Percentiles rank a stretch among this genome's conserved stretches.
Conservation (phyloP, 1,140 invertebrate species). For the Hyles vespertilio region DNA sequence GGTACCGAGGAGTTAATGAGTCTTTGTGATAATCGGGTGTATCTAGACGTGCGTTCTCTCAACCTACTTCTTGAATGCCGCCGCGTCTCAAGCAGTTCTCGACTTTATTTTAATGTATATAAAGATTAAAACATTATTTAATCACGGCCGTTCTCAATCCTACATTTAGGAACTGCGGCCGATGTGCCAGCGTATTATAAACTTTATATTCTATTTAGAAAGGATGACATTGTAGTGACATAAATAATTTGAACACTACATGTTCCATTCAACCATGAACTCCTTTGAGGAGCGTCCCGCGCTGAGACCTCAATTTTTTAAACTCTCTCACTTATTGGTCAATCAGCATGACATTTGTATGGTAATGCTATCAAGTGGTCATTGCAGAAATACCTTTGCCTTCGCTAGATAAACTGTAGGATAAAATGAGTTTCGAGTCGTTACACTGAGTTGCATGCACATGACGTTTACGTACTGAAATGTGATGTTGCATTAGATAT, state of each 20-base stretch:
- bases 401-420: neutral
- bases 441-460: neutral
- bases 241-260: conserved; percentile 50
- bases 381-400: conserved; percentile 28
- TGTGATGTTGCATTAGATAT: too few species aligned
- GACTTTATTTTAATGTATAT: conserved; percentile 44
- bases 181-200: conserved; percentile 41
- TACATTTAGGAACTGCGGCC: conserved; percentile 62
- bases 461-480: neutral
- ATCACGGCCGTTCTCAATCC: conserved; percentile 54
- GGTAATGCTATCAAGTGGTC: conserved; percentile 38
- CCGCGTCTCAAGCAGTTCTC: conserved; percentile 36
- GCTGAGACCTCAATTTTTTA: conserved; percentile 73
- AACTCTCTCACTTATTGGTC: conserved; percentile 72
- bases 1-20: conserved; percentile 58
- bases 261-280: conserved; percentile 73
- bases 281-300: conserved; percentile 71
- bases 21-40: conserved; percentile 68
- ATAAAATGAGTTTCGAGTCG: neutral
- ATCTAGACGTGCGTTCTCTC: conserved; percentile 63
- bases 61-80: conserved; percentile 70
- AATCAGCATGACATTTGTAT: conserved; percentile 69
- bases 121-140: conserved; percentile 54
- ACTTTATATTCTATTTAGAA: conserved; percentile 36
- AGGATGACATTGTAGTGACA: conserved; percentile 33